A percentile compares a stretch with the other conserved stretches of the same genome.
These are phyloP conservation scores for Nomada fabriciana DNA, from an alignment of 2,888 invertebrate genomes.

Conservation along the genomic window DNA sequence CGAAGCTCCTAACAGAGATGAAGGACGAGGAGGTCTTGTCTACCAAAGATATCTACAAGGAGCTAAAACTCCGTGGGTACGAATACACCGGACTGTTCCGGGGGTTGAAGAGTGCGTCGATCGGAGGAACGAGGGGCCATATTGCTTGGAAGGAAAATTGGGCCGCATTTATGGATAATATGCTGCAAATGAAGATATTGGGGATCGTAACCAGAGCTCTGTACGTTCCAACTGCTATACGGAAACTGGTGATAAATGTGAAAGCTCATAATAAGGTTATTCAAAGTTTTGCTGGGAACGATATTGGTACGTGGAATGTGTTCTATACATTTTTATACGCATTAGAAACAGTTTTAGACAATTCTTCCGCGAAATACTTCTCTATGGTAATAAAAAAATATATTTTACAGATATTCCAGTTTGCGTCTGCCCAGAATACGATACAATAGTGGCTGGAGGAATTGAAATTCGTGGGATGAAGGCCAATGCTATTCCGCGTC, in stretches of 20 bases:
- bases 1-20: constrained; percentile 62
- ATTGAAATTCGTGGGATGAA: constrained; percentile 87
- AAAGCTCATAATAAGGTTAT: constrained; percentile 80
- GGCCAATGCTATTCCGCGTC: constrained; percentile 86
- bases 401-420: constrained; percentile 81
- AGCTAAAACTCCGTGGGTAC: constrained; percentile 86
- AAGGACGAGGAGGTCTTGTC: constrained; percentile 74
- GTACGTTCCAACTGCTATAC: constrained; percentile 87
- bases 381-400: not conserved
- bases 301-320: constrained; percentile 73
- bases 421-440: constrained; percentile 81
- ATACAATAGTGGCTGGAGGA: constrained; percentile 85
- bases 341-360: not conserved
- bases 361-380: not conserved
- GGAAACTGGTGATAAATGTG: constrained; percentile 86
- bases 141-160: constrained; percentile 88
- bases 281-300: constrained; percentile 67
- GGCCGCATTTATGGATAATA: constrained; percentile 89
- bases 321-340: too few relatives aligned
- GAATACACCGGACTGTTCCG: constrained; percentile 85
- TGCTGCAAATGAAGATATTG: constrained; percentile 88
- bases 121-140: constrained; percentile 81
- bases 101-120: constrained; percentile 85
- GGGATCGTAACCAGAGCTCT: constrained; percentile 84
- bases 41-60: constrained; percentile 83